Percentiles rank a stretch among this genome's conserved stretches.
Evolutionary conservation across 2,113 vertebrate genomes (phyloP).

Genomic region (Phrynosoma blainvillii): DNA sequence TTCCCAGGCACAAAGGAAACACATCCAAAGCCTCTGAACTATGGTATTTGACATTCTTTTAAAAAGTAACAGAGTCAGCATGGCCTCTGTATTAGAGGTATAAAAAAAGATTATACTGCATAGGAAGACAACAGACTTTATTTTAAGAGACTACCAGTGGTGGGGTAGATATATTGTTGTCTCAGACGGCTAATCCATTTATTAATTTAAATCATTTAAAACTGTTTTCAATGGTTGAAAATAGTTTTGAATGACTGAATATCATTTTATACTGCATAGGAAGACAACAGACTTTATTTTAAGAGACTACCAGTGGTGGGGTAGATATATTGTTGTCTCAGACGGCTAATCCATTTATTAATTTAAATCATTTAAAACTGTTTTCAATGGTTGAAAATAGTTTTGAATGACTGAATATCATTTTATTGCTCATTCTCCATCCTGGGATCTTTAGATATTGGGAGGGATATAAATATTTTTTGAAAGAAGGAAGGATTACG

Average conservation of each 20-base stretch:
- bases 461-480: too few species aligned
- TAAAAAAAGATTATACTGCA: not conserved
- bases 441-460: too few species aligned
- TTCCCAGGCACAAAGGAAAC: slow-evolving; percentile 21
- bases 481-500: too few species aligned
- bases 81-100: not conserved
- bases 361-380: too few species aligned
- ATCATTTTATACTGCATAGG: not conserved
- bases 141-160: slow-evolving; percentile 5
- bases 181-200: too few species aligned
- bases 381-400: too few species aligned
- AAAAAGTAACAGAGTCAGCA: slow-evolving; percentile 7
- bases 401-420: too few species aligned
- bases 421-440: too few species aligned
- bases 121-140: not conserved
- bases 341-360: too few species aligned
- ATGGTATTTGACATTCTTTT: not conserved
- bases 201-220: too few species aligned
- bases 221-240: too few species aligned
- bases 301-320: not conserved
- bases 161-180: not conserved
- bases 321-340: not conserved
- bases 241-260: too few species aligned
- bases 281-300: not conserved
- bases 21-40: slow-evolving; percentile 19